Conservation (phyloP, 1,140 invertebrate genomes). For the Myzus persicae region DNA sequence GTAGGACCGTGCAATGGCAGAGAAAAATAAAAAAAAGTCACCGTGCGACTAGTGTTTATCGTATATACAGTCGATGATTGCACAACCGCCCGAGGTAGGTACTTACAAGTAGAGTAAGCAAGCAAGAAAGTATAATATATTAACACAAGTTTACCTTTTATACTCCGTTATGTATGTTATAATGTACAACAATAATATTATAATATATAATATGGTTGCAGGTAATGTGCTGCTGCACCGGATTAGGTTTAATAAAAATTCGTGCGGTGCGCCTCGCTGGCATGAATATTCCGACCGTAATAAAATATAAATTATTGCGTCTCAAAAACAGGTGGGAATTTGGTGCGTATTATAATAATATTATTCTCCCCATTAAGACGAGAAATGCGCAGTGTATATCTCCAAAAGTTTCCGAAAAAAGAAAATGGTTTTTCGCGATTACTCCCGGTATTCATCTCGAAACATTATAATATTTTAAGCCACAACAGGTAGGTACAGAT, state of each 20-base stretch:
- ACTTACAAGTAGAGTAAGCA: neutral
- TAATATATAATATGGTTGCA: neutral
- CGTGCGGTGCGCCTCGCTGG: too few relatives aligned
- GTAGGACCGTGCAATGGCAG: neutral
- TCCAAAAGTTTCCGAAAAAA: neutral
- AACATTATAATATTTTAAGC: too few relatives aligned
- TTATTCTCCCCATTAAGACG: neutral
- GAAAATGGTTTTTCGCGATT: neutral
- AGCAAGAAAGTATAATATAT: neutral
- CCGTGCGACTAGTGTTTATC: neutral
- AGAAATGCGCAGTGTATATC: neutral
- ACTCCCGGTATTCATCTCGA: neutral
- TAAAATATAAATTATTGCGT: constrained; percentile 1
- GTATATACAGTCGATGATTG: neutral
- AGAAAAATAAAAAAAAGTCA: neutral
- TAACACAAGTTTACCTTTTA: neutral
- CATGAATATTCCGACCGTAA: neutral
- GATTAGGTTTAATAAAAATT: neutral
- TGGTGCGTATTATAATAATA: neutral
- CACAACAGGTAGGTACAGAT: too few relatives aligned
- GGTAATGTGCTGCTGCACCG: neutral
- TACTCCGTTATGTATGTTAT: neutral
- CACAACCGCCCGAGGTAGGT: neutral
- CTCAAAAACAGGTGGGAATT: neutral
- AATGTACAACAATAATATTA: neutral